phyloP scores from a whole-genome alignment of 2,797 vertebrate genomes.

The Anas bahamensis region DNA sequence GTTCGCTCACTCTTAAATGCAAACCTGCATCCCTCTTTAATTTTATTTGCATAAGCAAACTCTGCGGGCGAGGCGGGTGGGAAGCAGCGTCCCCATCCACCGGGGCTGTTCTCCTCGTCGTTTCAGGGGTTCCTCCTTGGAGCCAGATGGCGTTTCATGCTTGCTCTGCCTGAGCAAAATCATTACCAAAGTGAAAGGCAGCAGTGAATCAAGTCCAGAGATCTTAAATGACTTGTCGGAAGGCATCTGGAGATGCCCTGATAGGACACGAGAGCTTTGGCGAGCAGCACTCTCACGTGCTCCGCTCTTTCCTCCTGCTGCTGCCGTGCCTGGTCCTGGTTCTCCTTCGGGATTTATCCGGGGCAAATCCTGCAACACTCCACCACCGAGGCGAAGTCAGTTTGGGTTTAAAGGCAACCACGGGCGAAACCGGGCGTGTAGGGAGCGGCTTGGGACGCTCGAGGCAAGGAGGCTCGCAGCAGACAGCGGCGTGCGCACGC shows the following conservation, averaged over 20 bases:
- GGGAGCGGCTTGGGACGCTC: neutral
- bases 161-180: neutral
- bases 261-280: neutral
- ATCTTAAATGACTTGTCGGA: neutral
- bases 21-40: neutral
- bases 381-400: neutral
- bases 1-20: neutral
- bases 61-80: conserved; percentile 8
- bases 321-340: neutral
- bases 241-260: neutral
- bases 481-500: neutral
- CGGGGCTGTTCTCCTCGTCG: neutral
- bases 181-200: neutral
- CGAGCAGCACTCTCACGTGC: neutral
- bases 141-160: fast-evolving
- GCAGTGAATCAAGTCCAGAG: neutral
- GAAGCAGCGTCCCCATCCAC: neutral
- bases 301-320: neutral
- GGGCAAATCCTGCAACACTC: conserved; percentile 18
- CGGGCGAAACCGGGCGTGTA: conserved; percentile 65
- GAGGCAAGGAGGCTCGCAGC: conserved; percentile 2
- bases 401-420: conserved; percentile 44
- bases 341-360: neutral
- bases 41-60: conserved; percentile 42
- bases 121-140: neutral